phyloP scores from a whole-genome alignment of 2,113 vertebrate genomes.

The Myocastor coypus region DNA sequence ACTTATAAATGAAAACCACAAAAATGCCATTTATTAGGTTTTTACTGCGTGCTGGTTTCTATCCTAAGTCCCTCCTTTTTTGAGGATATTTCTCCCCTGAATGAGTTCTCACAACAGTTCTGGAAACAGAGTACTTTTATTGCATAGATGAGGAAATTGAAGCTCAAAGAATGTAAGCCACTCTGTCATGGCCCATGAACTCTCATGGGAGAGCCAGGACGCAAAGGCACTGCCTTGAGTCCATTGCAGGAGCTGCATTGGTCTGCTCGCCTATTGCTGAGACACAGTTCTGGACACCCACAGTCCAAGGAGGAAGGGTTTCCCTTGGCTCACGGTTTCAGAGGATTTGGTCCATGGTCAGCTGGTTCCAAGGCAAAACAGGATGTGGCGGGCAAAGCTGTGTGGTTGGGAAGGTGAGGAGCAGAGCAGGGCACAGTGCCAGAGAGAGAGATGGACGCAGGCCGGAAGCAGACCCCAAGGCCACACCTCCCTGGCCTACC shows the following conservation, averaged over 20 bases:
- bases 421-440: neutral
- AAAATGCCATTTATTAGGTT: neutral
- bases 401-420: neutral
- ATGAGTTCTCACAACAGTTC: neutral
- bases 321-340: neutral
- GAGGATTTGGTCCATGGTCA: neutral
- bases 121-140: neutral
- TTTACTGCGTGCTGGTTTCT: neutral
- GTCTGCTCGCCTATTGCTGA: neutral
- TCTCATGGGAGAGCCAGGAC: neutral
- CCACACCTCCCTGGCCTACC: neutral
- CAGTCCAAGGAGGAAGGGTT: neutral
- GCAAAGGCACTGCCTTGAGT: neutral
- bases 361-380: neutral
- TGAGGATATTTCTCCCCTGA: neutral
- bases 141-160: constrained; percentile 26
- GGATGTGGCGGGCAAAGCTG: neutral
- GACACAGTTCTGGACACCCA: neutral
- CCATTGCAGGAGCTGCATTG: neutral
- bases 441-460: neutral
- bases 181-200: neutral
- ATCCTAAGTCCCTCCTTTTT: neutral
- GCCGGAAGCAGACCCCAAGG: neutral
- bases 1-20: neutral
- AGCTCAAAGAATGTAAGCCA: neutral